phyloP scores from a whole-genome alignment of 2,888 invertebrate species.

The Idaea dimidiata region DNA sequence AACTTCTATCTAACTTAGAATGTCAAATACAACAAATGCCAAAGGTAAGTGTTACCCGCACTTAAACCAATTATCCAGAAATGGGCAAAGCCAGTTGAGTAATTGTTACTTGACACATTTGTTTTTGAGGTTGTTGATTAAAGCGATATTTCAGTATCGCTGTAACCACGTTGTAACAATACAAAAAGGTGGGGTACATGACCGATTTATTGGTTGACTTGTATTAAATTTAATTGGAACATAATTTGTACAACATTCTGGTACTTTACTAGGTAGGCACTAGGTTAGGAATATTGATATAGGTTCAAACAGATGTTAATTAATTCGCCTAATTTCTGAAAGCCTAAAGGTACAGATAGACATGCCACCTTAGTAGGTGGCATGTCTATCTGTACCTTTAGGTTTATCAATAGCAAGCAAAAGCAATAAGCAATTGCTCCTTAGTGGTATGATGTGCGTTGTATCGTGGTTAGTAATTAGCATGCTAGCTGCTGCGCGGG shows the following conservation, averaged over 20 bases:
- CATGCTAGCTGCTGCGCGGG: too few relatives aligned
- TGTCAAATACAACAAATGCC: constrained; percentile 7
- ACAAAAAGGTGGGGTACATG: constrained; percentile 1
- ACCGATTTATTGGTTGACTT: neutral
- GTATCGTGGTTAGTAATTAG: too few relatives aligned
- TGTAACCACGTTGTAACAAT: constrained; percentile 3
- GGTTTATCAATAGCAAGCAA: too few relatives aligned
- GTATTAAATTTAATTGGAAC: constrained; percentile 7
- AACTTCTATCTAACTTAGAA: neutral
- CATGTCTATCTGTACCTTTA: too few relatives aligned
- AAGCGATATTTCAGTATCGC: neutral
- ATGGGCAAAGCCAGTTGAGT: constrained; percentile 10
- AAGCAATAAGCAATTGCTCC: too few relatives aligned
- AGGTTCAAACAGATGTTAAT: too few relatives aligned
- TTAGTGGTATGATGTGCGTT: too few relatives aligned
- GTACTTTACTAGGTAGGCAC: neutral
- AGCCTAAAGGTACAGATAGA: too few relatives aligned
- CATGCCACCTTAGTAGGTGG: too few relatives aligned
- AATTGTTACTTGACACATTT: constrained; percentile 21
- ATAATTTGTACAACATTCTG: neutral
- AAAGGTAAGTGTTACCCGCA: neutral
- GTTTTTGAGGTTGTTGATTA: constrained; percentile 5
- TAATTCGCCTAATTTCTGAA: too few relatives aligned
- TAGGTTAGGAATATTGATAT: too few relatives aligned
- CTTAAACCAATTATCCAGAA: constrained; percentile 7